Conservation (phyloP, 1,140 invertebrate species). For the Pseudomyrmex concolor region DNA sequence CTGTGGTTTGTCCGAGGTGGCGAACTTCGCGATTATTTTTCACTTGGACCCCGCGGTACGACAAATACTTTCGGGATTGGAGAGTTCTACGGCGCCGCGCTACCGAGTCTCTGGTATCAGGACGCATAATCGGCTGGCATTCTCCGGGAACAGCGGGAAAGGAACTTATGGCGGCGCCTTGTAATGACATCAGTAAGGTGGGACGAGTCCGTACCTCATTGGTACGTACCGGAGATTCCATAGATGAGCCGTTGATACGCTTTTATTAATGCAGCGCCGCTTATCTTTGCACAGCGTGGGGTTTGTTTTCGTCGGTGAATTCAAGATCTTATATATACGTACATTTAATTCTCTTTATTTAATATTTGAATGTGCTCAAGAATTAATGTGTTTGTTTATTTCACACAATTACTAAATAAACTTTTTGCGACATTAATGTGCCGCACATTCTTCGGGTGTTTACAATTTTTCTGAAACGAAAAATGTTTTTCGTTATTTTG, state of each 20-base stretch:
- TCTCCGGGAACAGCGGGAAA: slow-evolving; percentile 70
- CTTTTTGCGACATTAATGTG: neutral
- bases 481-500: neutral
- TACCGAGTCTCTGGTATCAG: slow-evolving; percentile 71
- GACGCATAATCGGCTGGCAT: slow-evolving; percentile 78
- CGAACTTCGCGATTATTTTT: slow-evolving; percentile 63
- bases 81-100: slow-evolving; percentile 53
- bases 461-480: too few relatives aligned
- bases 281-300: neutral
- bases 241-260: slow-evolving; percentile 78
- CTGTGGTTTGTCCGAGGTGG: slow-evolving; percentile 30
- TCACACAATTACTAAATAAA: neutral
- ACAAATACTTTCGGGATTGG: slow-evolving; percentile 53
- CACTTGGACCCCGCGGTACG: slow-evolving; percentile 28
- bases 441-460: neutral
- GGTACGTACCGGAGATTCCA: slow-evolving; percentile 78
- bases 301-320: slow-evolving; percentile 44
- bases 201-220: slow-evolving; percentile 79
- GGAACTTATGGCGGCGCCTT: slow-evolving; percentile 78
- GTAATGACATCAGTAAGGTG: slow-evolving; percentile 82
- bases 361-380: neutral
- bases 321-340: neutral
- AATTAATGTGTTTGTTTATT: neutral
- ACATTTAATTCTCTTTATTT: neutral
- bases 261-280: slow-evolving; percentile 71